A percentile compares a stretch with the other conserved stretches of the same genome.
phyloP scores from a whole-genome alignment of 37 sponge, comb jelly and placozoan genomes.

The Mnemiopsis leidyi region DNA sequence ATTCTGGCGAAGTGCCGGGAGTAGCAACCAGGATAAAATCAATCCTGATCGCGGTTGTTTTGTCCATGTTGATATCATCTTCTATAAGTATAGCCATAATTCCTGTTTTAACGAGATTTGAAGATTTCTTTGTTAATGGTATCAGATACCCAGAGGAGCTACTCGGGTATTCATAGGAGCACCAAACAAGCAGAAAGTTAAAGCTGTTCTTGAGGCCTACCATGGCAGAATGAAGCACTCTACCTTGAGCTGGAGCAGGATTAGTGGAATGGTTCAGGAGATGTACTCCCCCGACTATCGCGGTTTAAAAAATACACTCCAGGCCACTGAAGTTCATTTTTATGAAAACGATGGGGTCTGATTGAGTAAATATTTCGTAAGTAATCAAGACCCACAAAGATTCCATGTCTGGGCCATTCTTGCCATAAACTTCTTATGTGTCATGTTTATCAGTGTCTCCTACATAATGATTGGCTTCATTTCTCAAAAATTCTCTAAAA shows the following conservation, averaged over 20 bases:
- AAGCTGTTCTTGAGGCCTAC: neutral
- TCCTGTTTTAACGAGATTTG: neutral
- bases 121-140: neutral
- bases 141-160: neutral
- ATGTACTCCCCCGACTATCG: neutral
- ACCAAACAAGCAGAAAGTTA: neutral
- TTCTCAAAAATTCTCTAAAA: neutral
- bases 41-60: neutral
- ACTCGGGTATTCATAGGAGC: neutral
- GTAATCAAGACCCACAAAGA: neutral
- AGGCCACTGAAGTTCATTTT: neutral
- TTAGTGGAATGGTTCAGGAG: neutral
- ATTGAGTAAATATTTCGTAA: neutral
- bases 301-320: neutral
- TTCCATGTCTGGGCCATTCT: neutral
- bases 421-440: neutral
- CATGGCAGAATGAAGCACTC: neutral
- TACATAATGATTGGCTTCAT: neutral
- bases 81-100: neutral
- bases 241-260: neutral
- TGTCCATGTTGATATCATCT: neutral
- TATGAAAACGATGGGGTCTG: neutral
- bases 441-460: neutral
- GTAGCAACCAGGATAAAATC: neutral
- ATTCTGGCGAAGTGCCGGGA: neutral